Evolutionary conservation across 2,888 invertebrate genomes (phyloP), one percentile per base, ranked within the genome.

Genomic region (Drosophila subquinaria): DNA sequence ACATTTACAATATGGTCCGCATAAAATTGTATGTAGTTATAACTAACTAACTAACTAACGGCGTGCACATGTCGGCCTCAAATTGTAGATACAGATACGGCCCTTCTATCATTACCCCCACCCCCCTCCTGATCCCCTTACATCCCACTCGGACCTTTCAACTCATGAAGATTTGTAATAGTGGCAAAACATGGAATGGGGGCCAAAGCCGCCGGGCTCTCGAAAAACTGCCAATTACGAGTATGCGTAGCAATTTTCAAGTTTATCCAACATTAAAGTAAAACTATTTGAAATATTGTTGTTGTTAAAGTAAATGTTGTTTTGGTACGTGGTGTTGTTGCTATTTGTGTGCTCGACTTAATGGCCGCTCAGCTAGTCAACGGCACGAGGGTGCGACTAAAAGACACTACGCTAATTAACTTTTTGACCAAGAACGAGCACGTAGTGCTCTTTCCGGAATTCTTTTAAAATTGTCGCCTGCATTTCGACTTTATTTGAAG

Each of bases 41-140:
- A 84, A 84, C 88, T 82, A 87, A 83, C 82, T 85, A 83, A 87
- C 84, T 85, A 83, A 87, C 84, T 84, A 84, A 84, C 87, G 78
- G 77, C 63, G 57, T 67, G 72, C 84, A 87, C 87, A 84, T 84
- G 84, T 73, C 71, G 78, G 45, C 69, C 73, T 69, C 40, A 59
- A 59, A 47, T 55, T 62, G 45, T 57, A 45, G 45, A 57, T 45
- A 57, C 15, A 45, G 56, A 57, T 57, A 56, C 11, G 13, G 5
- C 15, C 5, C 10, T 4, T n/a, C 50, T 50, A 9, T 11, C 20
- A 51, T 36, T 51, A 51, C 13, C 11, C 13, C n/a, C n/a, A n/a
- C n/a, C n/a, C 23, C 23, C 23, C 13, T 33, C 20, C 13, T 2
- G 3, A 43, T 6, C 13, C 8, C 6, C 15, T 5, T 2, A 1